Evolutionary conservation across 2,888 invertebrate species (phyloP).

Genomic region (Yponomeuta cagnagella): DNA sequence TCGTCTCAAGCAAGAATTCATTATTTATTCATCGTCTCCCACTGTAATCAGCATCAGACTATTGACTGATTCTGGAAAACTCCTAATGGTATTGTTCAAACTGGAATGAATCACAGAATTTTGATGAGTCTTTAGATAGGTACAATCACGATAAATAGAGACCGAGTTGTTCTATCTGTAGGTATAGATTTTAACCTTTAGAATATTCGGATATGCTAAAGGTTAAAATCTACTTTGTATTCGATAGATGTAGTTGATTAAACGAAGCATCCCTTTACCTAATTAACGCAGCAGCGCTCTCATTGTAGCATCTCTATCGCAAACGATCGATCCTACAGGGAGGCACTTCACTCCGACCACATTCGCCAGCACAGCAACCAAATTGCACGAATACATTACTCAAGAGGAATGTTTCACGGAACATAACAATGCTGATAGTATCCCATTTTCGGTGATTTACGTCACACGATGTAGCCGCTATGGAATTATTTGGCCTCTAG

Average conservation of each 20-base stretch:
- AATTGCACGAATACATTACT: background rate
- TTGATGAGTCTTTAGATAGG: background rate
- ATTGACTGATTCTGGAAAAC: background rate
- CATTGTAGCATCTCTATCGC: slow-evolving; percentile 2
- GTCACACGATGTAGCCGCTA: background rate
- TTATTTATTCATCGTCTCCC: slow-evolving; percentile 20
- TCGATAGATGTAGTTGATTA: background rate
- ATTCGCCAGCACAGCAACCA: background rate
- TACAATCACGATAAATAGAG: background rate
- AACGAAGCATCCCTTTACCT: background rate
- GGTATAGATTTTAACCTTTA: no score
- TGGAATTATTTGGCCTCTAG: background rate
- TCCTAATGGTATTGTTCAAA: background rate
- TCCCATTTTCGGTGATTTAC: slow-evolving; percentile 6
- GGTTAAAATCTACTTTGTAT: background rate
- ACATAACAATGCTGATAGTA: slow-evolving; percentile 1
- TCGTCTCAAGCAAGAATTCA: slow-evolving; percentile 45
- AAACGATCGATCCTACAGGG: background rate
- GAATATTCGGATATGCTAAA: background rate
- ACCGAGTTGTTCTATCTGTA: background rate
- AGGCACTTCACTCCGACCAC: background rate
- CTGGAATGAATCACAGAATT: background rate
- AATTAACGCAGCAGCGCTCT: slow-evolving; percentile 1
- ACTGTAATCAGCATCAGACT: slow-evolving; percentile 9
- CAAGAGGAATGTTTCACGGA: slow-evolving; percentile 2